Conservation (phyloP, 2,113 vertebrate genomes). For the Erinaceus europaeus region DNA sequence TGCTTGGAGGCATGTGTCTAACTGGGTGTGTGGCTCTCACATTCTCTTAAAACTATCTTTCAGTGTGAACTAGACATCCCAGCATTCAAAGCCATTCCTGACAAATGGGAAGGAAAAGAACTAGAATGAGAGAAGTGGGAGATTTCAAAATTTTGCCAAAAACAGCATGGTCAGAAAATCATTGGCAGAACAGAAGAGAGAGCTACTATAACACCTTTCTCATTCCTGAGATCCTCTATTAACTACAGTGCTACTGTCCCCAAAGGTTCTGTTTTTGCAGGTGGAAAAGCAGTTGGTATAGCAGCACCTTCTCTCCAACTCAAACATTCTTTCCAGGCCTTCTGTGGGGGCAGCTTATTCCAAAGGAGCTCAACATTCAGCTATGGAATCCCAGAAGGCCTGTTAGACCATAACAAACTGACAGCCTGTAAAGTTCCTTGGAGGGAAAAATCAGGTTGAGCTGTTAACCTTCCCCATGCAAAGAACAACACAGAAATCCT, state of each 20-base stretch:
- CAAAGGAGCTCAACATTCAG: conserved; percentile 2
- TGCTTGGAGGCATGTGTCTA: background rate
- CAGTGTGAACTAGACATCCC: conserved; percentile 40
- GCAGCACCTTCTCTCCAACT: conserved; percentile 35
- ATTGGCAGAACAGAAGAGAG: conserved; percentile 64
- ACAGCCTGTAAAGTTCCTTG: conserved; percentile 59
- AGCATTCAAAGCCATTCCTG: conserved; percentile 28
- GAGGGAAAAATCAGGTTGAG: conserved; percentile 60
- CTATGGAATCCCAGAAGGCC: conserved; percentile 25
- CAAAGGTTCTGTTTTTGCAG: conserved; percentile 63
- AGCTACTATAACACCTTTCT: conserved; percentile 65
- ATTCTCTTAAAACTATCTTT: conserved; percentile 59
- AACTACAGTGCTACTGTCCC: conserved; percentile 27
- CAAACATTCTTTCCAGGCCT: conserved; percentile 63
- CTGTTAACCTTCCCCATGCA: conserved; percentile 66
- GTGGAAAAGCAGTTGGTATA: conserved; percentile 50
- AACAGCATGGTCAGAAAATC: conserved; percentile 65
- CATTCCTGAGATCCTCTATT: conserved; percentile 27
- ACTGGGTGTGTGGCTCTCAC: conserved; percentile 11
- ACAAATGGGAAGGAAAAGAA: conserved; percentile 50
- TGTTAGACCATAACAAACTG: conserved; percentile 65
- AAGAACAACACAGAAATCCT: conserved; percentile 63
- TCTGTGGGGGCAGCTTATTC: conserved; percentile 17
- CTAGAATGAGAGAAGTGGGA: conserved; percentile 66
- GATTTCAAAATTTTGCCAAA: conserved; percentile 68